Base-by-base conservation (phyloP, 1,140 invertebrate genomes). In the Caenorhabditis brenneri region DNA sequence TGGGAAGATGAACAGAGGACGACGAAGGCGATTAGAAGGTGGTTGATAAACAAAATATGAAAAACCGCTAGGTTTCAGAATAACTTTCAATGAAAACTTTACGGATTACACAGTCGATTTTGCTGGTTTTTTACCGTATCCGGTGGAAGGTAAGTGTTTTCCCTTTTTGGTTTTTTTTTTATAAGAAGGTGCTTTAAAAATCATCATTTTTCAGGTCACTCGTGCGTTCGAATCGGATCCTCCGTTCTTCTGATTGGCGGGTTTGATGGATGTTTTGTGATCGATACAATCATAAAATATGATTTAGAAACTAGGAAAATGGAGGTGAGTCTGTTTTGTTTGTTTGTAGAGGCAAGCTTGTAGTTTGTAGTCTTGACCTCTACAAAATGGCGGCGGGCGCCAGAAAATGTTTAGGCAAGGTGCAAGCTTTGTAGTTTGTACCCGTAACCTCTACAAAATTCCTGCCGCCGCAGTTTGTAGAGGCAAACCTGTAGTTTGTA, bases 251-350 rank as follows among this genome's bases (percentile, higher is more conserved):
- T 74, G 10, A 74, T 74, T n/a, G 65, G 65, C 7, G 65, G 65
- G 10, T 74, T 74, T 31, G 65, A 74, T 4, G 65, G 65, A 6
- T 74, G 65, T 42, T 74, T 74, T 74, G 65, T 74, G 36, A 2
- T 74, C 15, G 65, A 74, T 42, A 22, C 65, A 1, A 74, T 74
- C 24, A 74, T 74, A 46, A 74, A 74, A 74, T 74, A 74, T 19
- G 36, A 74, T 31, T 24, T 74, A n/a, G n/a, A 42, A 2, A 46
- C 65, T 3, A 42, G n/a, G 22, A 74, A 74, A 74, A 42, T 36
- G 1, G 65, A 74, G 36, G 65, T 74, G n/a, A 65, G 0, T 0
- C 7, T 58, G 7, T 27, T 24, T 58, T 31, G n/a, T 29, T 58
- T 58, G 22, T 29, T 2, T 27, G 27, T 16, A 31, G 12, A n/a